Evolutionary conservation across 92 coral and sea anemone genomes (phyloP), one percentile per base, ranked within the genome.

Genomic region (Parazoanthus swiftii): DNA sequence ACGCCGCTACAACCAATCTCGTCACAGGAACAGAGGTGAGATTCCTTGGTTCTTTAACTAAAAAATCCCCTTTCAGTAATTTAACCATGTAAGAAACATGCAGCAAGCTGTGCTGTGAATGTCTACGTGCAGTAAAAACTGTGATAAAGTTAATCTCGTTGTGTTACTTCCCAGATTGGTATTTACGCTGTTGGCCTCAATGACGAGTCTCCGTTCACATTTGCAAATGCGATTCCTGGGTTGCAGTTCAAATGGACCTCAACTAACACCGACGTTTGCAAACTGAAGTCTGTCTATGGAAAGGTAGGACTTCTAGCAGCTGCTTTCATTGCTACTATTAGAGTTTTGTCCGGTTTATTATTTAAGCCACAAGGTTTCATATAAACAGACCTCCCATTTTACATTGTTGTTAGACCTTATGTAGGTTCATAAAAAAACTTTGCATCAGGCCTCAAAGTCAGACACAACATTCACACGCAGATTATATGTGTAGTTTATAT

Each of bases 1-100:
- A 93, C 72, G 91, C 97, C 6, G 91, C 98, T 16, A 91, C 99
- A 38, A 97, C 99, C n/a, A 97, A 95, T 80, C 95, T 97, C 46
- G 97, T 97, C 36, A 97, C 99, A 4, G 99, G 92, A 38, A 97
- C 99, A 4, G 93, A 95, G 99, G 99, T 96, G 74, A 54, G 88
- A 33, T 20, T n/a, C 43, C 0, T 1, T n/a, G n/a, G 77, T 15
- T 76, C 11, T 63, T 23, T 4, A 20, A 18, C 70, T 63, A 21
- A 63, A 46, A 46, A 11, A 54, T 54, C 16, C 14, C 20, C 3
- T 14, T 54, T 63, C 26, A 63, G 7, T 63, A n/a, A 63, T 23
- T 8, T 7, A 18, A 63, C 6, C 4, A 3, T 63, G 70, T 63
- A 21, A 63, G n/a, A 63, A 9, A 3, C 26, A 3, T 63, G 70